Evolutionary conservation across 2,797 vertebrate genomes (phyloP).

Genomic region (Otolemur crassicaudatus): DNA sequence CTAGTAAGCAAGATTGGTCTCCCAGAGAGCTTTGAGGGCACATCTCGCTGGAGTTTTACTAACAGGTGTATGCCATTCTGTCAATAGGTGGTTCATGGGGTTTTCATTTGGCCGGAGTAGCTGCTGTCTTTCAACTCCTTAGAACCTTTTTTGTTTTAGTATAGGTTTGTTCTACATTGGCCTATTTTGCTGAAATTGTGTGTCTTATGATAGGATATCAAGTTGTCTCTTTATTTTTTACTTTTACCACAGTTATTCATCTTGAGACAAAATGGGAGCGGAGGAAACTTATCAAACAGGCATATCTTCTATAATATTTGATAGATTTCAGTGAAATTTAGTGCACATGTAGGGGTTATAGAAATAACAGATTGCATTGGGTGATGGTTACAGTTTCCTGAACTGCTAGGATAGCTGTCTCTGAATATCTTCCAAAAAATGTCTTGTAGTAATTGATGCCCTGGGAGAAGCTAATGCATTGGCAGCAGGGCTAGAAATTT

Average conservation of each 20-base stretch:
- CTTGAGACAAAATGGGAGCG: conserved; percentile 63
- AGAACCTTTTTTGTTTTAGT: conserved; percentile 48
- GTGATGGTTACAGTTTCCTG: conserved; percentile 55
- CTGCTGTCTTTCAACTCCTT: not conserved
- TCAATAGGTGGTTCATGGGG: not conserved
- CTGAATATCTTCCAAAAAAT: conserved; percentile 70
- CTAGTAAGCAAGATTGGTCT: not conserved
- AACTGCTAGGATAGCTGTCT: conserved; percentile 47
- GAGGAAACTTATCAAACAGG: conserved; percentile 32
- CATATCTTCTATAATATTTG: conserved; percentile 53
- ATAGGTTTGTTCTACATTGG: not conserved
- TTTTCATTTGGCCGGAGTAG: not conserved
- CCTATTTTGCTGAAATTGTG: conserved; percentile 49
- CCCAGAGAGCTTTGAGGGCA: not conserved
- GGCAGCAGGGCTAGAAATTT: conserved; percentile 62
- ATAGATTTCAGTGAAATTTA: conserved; percentile 54
- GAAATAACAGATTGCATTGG: conserved; percentile 60
- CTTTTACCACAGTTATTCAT: conserved; percentile 52
- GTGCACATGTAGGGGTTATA: conserved; percentile 13
- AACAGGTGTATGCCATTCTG: not conserved
- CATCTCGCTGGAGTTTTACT: not conserved
- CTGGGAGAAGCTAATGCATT: conserved; percentile 65
- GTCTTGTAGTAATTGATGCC: conserved; percentile 53
- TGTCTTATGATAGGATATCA: conserved; percentile 24
- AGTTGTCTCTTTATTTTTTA: conserved; percentile 18